Conservation (phyloP, 1,140 invertebrate species). For the Homarus americanus region DNA sequence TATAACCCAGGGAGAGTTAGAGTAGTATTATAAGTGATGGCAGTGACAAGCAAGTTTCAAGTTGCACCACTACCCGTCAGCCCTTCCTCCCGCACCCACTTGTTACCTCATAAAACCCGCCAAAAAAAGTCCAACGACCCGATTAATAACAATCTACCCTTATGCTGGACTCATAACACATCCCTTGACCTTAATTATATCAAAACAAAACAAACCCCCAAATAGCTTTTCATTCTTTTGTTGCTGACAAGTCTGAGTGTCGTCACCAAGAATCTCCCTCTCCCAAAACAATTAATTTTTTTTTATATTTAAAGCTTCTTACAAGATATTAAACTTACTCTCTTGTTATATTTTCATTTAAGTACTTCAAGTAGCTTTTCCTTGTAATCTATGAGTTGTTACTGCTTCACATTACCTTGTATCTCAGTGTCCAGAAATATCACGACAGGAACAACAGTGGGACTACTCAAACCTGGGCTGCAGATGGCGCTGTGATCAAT, state of each 20-base stretch:
- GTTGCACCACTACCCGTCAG: not conserved
- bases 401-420: not conserved
- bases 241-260: slow-evolving; percentile 35
- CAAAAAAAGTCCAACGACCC: too few relatives aligned
- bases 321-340: too few relatives aligned
- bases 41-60: slow-evolving; percentile 7
- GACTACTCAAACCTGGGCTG: slow-evolving; percentile 14
- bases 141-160: not conserved
- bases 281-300: slow-evolving; percentile 22
- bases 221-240: slow-evolving; percentile 16
- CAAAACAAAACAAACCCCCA: not conserved
- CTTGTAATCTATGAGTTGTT: too few relatives aligned
- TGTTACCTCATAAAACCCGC: not conserved
- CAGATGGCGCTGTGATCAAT: slow-evolving; percentile 40
- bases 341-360: too few relatives aligned
- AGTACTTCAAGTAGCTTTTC: too few relatives aligned
- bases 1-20: too few relatives aligned
- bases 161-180: not conserved
- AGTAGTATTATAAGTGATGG: not conserved
- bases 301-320: too few relatives aligned
- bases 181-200: not conserved
- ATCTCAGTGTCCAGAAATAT: slow-evolving; percentile 33
- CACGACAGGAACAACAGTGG: slow-evolving; percentile 36
- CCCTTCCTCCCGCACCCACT: not conserved
- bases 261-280: slow-evolving; percentile 30